Evolutionary conservation across 2,797 vertebrate genomes (phyloP).

Genomic region (Calcarius lapponicus): DNA sequence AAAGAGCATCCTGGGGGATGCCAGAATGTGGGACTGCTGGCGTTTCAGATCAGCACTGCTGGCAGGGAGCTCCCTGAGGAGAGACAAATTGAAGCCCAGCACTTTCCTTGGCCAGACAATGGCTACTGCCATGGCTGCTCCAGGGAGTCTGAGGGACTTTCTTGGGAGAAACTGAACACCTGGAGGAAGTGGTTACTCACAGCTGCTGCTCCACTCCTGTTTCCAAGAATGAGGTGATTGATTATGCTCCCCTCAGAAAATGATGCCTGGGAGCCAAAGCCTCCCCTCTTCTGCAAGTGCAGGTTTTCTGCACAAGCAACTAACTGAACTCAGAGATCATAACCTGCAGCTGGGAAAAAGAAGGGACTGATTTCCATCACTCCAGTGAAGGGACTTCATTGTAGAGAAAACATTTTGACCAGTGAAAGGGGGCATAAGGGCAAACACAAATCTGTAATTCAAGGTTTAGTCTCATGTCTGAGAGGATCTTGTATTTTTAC

Average conservation of each 20-base stretch:
- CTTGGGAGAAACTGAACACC: not conserved
- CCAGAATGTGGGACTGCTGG: not conserved
- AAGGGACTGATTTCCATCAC: not conserved
- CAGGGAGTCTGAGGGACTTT: not conserved
- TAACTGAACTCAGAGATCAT: not conserved
- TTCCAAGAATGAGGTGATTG: not conserved
- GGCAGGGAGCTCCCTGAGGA: not conserved
- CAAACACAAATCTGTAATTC: not conserved
- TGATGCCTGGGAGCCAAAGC: not conserved
- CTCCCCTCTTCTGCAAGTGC: not conserved
- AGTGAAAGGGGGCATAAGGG: not conserved
- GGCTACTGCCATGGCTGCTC: not conserved
- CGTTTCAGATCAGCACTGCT: not conserved
- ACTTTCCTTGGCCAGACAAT: not conserved
- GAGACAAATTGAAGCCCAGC: not conserved
- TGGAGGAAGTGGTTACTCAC: not conserved
- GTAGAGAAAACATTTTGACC: not conserved
- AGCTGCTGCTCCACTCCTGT: not conserved
- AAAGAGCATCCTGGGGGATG: rapidly evolving
- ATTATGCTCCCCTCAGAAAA: not conserved
- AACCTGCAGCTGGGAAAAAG: not conserved
- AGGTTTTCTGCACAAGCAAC: not conserved
- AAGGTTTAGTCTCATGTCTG: not conserved
- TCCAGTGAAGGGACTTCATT: not conserved
- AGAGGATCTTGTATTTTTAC: not conserved